Evolutionary conservation across 2,113 vertebrate genomes (phyloP), one percentile per base, ranked within the genome.

Genomic region (Genyomyrus donnyi): DNA sequence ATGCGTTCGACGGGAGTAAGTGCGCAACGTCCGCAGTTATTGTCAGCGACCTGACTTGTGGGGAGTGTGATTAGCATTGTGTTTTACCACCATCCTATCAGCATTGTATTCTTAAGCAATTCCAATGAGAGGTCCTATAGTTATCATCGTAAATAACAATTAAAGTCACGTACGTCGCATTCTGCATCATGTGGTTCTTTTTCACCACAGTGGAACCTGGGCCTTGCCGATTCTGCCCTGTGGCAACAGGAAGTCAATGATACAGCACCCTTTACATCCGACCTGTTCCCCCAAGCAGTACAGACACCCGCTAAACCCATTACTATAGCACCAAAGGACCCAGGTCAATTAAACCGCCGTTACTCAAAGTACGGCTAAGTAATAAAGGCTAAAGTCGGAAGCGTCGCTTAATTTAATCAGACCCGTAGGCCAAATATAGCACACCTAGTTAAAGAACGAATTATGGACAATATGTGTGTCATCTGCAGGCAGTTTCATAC

Each of bases 41-140:
- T 35, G 1, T 2, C 27, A 46, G 62, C 5, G 39, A 27, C 46
- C 17, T 39, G 31, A 88, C 93, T 92, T 91, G 88, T 91, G 87
- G 88, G 56, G 77, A 89, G 89, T 90, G 58, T 89, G 90, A 85
- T 92, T 91, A 91, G 92, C 93, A 92, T 90, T 88, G 91, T 88
- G 91, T 86, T 90, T 88, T 91, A 93, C 90, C 93, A 92, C 92
- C 94, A 91, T 91, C 92, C 90, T 91, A 90, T 88, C 62, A 90
- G 90, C 89, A 19, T n/a, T 93, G 91, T 93, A 95, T 94, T 93
- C 91, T 91, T 91, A 91, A 91, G 92, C 93, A 95, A 95, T 94
- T 94, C 93, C 92, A 91, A 91, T 93, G 93, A 93, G 92, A 39
- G 92, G 93, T 91, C 92, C 91, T 93, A 94, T 94, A 93, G 93